A percentile compares a stretch with the other conserved stretches of the same genome.
Conservation (phyloP, 2,888 invertebrate species). For the Podotricha telesiphe region DNA sequence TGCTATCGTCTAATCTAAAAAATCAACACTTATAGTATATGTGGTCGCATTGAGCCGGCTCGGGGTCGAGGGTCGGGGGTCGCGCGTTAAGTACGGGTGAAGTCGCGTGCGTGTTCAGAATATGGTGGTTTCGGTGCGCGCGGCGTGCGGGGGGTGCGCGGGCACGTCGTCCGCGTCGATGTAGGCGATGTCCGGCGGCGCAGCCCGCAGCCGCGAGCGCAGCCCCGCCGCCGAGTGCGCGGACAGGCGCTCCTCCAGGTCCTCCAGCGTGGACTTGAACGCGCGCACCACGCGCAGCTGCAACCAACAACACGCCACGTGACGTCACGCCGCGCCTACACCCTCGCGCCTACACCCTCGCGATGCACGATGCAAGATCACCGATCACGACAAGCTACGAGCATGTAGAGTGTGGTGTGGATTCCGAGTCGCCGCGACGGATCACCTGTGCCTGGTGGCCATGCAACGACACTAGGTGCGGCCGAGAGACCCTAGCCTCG, state of each 20-base stretch:
- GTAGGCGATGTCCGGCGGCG: conserved; percentile 92
- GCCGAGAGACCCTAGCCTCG: conserved; percentile 54
- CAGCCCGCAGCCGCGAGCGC: conserved; percentile 90
- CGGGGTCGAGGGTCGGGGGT: conserved; percentile 31
- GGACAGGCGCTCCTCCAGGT: conserved; percentile 99
- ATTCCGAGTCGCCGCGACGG: conserved; percentile 61
- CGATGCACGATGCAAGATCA: too few species aligned
- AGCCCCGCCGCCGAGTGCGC: conserved; percentile 98
- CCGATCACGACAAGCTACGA: conserved; percentile 49
- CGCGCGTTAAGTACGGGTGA: conserved; percentile 47
- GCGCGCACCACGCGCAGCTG: conserved; percentile 99
- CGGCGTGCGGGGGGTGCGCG: conserved; percentile 60
- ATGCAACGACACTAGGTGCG: conserved; percentile 55
- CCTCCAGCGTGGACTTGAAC: conserved; percentile 99
- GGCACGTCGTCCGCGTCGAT: conserved; percentile 87
- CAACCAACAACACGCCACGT: conserved; percentile 83
- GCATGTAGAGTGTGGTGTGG: conserved; percentile 78
- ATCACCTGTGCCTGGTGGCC: conserved; percentile 52
- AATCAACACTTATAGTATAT: conserved; percentile 70
- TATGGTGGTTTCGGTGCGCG: conserved; percentile 74
- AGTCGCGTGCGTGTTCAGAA: conserved; percentile 57
- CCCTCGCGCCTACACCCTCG: conserved; percentile 41
- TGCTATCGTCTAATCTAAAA: conserved; percentile 69
- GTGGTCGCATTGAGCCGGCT: conserved; percentile 41
- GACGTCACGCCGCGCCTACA: conserved; percentile 52